Percentiles rank a stretch among this genome's conserved stretches.
Conservation (phyloP, 37 sponge, comb jelly and placozoan species). For the Dysidea cf. avara region DNA sequence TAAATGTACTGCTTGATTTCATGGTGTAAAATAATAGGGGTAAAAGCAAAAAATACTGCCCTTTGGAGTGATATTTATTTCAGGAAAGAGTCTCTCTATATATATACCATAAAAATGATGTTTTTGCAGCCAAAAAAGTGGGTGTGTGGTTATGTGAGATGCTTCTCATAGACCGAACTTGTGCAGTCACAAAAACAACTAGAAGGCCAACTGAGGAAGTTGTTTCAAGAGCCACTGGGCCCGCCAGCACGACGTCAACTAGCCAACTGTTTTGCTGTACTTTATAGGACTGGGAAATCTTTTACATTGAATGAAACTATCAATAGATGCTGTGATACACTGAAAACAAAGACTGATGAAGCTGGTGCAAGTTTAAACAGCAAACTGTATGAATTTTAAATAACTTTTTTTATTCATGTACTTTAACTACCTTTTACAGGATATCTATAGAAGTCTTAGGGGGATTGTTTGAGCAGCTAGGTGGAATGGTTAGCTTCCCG, state of each 20-base stretch:
- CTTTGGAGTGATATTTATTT: too few relatives aligned
- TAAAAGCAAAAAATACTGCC: too few relatives aligned
- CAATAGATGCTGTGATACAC: constrained; percentile 71
- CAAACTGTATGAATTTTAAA: neutral
- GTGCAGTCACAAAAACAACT: constrained; percentile 41
- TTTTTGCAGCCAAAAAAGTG: too few relatives aligned
- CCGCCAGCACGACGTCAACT: constrained; percentile 61
- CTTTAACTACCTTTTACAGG: constrained; percentile 30
- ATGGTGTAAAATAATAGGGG: too few relatives aligned
- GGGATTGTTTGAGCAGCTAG: constrained; percentile 50
- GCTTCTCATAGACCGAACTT: constrained; percentile 43
- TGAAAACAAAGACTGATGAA: constrained; percentile 13
- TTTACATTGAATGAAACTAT: constrained; percentile 58
- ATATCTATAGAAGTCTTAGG: constrained; percentile 66
- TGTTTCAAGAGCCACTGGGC: constrained; percentile 44
- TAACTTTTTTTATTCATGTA: neutral
- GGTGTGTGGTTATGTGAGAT: neutral
- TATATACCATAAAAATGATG: too few relatives aligned
- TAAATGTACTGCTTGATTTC: too few relatives aligned
- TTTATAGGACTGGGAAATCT: constrained; percentile 67
- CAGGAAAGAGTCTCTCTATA: too few relatives aligned
- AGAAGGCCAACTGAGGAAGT: constrained; percentile 49
- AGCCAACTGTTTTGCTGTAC: constrained; percentile 61
- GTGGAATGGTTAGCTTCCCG: constrained; percentile 60
- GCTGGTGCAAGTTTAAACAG: too few relatives aligned